Evolutionary conservation across 1,140 invertebrate genomes (phyloP).

Genomic region (Pogonognathellus flavescens): DNA sequence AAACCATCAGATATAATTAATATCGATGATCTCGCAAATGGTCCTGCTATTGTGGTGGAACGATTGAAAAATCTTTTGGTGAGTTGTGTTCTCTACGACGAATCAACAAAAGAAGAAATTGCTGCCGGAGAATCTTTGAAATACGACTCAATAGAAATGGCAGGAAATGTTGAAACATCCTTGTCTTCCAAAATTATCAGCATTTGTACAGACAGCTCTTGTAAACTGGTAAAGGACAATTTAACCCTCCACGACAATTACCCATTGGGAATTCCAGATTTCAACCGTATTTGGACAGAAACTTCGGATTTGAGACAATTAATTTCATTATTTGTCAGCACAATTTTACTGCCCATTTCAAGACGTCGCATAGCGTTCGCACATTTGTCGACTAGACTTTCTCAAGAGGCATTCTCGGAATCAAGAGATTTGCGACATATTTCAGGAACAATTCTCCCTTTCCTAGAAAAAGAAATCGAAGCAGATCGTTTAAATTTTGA

Average conservation of each 20-base stretch:
- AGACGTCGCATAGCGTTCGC: not conserved
- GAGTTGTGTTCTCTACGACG: not conserved
- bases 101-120: not conserved
- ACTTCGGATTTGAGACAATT: not conserved
- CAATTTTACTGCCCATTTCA: not conserved
- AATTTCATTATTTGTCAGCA: not conserved
- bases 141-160: constrained; percentile 12
- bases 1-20: not conserved
- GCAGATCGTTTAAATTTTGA: not conserved
- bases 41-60: not conserved
- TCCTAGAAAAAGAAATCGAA: constrained; percentile 1
- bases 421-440: not conserved
- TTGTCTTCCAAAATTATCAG: not conserved
- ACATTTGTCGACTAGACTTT: not conserved
- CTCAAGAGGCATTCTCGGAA: constrained; percentile 21
- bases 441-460: not conserved
- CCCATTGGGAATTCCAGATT: not conserved
- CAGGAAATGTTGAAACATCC: not conserved
- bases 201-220: not conserved
- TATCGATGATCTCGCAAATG: not conserved
- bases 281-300: constrained; percentile 19
- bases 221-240: constrained; percentile 13
- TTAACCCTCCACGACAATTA: not conserved
- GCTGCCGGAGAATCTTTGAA: not conserved
- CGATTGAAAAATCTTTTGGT: constrained; percentile 5